Percentiles rank a stretch among this genome's conserved stretches.
Evolutionary conservation across 1,140 invertebrate species (phyloP).

Genomic region (Pachyrhynchus sulphureomaculatus): DNA sequence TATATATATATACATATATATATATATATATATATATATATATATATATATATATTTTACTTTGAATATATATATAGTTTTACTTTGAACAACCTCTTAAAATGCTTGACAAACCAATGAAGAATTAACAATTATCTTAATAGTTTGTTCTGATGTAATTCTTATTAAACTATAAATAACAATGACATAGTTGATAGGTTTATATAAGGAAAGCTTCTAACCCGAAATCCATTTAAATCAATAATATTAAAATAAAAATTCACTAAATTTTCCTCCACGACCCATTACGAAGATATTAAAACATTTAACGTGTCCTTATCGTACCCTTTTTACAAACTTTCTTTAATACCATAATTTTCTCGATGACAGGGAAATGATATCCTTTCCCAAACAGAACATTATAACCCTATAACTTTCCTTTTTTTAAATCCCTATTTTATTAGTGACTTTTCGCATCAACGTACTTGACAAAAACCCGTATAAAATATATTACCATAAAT

Average conservation of each 20-base stretch:
- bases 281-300: slow-evolving; percentile 4
- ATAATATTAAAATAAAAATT: not conserved
- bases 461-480: not conserved
- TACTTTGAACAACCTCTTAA: too few relatives aligned
- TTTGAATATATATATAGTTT: too few relatives aligned
- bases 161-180: too few relatives aligned
- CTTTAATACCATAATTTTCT: slow-evolving; percentile 12
- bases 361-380: slow-evolving; percentile 15
- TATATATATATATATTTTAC: too few relatives aligned
- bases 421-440: slow-evolving; percentile 13
- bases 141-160: too few relatives aligned
- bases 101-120: too few relatives aligned
- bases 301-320: slow-evolving; percentile 9
- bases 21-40: too few relatives aligned
- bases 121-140: too few relatives aligned
- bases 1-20: too few relatives aligned
- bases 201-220: too few relatives aligned
- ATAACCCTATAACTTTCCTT: slow-evolving; percentile 17
- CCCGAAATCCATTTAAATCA: too few relatives aligned
- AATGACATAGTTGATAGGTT: too few relatives aligned
- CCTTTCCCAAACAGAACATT: slow-evolving; percentile 15
- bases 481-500: not conserved
- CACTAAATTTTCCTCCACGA: not conserved
- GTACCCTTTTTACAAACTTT: slow-evolving; percentile 12
- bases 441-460: slow-evolving; percentile 12